phyloP scores from a whole-genome alignment of 1,140 invertebrate genomes.

The Melipona quadrifasciata region DNA sequence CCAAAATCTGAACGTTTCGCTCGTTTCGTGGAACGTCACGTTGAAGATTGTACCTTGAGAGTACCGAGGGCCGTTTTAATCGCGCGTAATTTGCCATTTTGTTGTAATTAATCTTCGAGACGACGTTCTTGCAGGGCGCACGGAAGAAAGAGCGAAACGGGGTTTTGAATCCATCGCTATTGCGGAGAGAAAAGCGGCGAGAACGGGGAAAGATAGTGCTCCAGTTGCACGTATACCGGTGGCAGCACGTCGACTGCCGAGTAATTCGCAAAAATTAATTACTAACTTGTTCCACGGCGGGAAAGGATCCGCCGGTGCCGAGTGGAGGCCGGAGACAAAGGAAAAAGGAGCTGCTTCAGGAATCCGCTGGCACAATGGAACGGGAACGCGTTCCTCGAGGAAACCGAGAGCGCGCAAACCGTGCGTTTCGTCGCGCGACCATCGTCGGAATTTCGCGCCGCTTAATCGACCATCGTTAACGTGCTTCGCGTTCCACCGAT shows the following conservation, averaged over 20 bases:
- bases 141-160: background rate
- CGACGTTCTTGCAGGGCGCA: fast-evolving
- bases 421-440: constrained; percentile 33
- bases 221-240: constrained; percentile 67
- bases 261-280: constrained; percentile 81
- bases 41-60: background rate
- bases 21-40: fast-evolving
- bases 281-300: constrained; percentile 74
- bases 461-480: constrained; percentile 3
- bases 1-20: too few species aligned
- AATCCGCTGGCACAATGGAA: constrained; percentile 67
- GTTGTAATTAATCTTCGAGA: background rate
- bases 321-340: constrained; percentile 59
- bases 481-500: too few species aligned
- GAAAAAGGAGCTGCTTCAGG: constrained; percentile 68
- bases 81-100: background rate
- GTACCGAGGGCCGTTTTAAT: background rate
- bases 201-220: constrained; percentile 72
- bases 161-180: constrained; percentile 2
- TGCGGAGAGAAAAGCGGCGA: constrained; percentile 7
- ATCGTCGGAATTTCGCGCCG: constrained; percentile 2
- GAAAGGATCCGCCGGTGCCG: constrained; percentile 64
- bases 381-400: constrained; percentile 53
- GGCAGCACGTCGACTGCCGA: constrained; percentile 75
- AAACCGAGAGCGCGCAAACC: constrained; percentile 37